A percentile compares a stretch with the other conserved stretches of the same genome.
Conservation (phyloP, 2,888 invertebrate genomes). For the Plusia festucae region DNA sequence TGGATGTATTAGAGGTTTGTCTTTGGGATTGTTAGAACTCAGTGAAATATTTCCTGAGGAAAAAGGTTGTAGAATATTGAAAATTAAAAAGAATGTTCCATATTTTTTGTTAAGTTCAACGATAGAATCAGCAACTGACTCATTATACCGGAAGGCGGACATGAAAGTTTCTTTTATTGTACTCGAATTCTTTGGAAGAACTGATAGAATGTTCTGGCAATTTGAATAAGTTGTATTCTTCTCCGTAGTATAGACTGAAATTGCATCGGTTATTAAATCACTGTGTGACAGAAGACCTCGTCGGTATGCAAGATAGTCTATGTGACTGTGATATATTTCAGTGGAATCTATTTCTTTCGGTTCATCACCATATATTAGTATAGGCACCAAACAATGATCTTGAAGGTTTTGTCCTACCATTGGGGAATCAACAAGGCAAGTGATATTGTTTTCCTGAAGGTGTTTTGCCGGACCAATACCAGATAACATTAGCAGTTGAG, state of each 20-base stretch:
- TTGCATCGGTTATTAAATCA: conserved; percentile 18
- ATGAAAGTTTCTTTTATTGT: conserved; percentile 8
- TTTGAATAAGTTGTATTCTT: conserved; percentile 31
- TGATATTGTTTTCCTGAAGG: conserved; percentile 64
- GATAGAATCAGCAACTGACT: conserved; percentile 30
- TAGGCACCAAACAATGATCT: conserved; percentile 37
- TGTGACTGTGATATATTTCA: neutral
- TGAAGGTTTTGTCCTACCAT: conserved; percentile 46
- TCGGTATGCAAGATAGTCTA: conserved; percentile 16
- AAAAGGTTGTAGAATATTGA: conserved; percentile 32
- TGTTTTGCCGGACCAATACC: conserved; percentile 76
- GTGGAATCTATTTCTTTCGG: neutral
- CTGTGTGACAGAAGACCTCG: conserved; percentile 26
- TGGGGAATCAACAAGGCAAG: conserved; percentile 67
- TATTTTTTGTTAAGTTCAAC: conserved; percentile 23
- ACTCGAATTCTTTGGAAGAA: conserved; percentile 26
- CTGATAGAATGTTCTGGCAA: conserved; percentile 23
- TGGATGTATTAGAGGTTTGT: conserved; percentile 28
- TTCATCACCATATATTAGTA: conserved; percentile 34
- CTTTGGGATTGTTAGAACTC: conserved; percentile 34
- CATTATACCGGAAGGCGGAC: conserved; percentile 21
- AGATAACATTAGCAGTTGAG: conserved; percentile 76
- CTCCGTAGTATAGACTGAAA: conserved; percentile 36
- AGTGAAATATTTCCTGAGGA: conserved; percentile 45
- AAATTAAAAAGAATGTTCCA: conserved; percentile 18